Conservation (phyloP, 2,888 invertebrate species). For the Miltochrista miniata region DNA sequence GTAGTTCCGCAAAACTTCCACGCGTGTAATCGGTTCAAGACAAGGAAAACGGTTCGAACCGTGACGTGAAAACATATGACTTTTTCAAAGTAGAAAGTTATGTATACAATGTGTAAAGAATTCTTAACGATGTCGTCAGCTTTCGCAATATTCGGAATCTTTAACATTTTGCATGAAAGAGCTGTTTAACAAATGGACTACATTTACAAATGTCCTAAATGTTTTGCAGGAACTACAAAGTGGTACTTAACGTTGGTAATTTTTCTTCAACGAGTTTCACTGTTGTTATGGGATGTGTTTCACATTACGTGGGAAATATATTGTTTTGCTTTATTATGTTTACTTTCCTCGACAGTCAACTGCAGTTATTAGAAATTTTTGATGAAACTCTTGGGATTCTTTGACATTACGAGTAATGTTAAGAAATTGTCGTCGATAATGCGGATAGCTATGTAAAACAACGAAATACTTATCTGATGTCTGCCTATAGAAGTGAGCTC, state of each 20-base stretch:
- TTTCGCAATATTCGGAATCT: slow-evolving; percentile 31
- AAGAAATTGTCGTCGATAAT: too few species aligned
- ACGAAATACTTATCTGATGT: too few species aligned
- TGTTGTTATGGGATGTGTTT: slow-evolving; percentile 39
- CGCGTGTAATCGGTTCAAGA: slow-evolving; percentile 41
- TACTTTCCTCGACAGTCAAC: slow-evolving; percentile 18
- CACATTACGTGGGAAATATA: slow-evolving; percentile 50
- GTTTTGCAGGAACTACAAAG: slow-evolving; percentile 41
- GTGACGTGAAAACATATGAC: slow-evolving; percentile 46
- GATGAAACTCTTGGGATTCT: too few species aligned
- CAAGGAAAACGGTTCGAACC: slow-evolving; percentile 44
- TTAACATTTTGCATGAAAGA: slow-evolving; percentile 13
- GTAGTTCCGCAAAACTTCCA: slow-evolving; percentile 45
- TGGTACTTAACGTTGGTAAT: slow-evolving; percentile 43
- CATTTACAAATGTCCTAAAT: slow-evolving; percentile 8
- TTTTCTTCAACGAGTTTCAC: slow-evolving; percentile 55
- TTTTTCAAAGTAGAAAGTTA: slow-evolving; percentile 44
- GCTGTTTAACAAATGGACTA: slow-evolving; percentile 25
- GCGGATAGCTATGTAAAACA: too few species aligned
- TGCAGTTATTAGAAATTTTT: too few species aligned
- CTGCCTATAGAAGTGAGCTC: too few species aligned
- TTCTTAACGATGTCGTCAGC: slow-evolving; percentile 20
- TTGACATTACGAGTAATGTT: too few species aligned
- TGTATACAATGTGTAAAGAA: slow-evolving; percentile 26
- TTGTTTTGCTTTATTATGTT: slow-evolving; percentile 37